These are phyloP conservation scores for Xiphorhynchus elegans DNA, from an alignment of 2,113 vertebrate species.

Conservation along the genomic window DNA sequence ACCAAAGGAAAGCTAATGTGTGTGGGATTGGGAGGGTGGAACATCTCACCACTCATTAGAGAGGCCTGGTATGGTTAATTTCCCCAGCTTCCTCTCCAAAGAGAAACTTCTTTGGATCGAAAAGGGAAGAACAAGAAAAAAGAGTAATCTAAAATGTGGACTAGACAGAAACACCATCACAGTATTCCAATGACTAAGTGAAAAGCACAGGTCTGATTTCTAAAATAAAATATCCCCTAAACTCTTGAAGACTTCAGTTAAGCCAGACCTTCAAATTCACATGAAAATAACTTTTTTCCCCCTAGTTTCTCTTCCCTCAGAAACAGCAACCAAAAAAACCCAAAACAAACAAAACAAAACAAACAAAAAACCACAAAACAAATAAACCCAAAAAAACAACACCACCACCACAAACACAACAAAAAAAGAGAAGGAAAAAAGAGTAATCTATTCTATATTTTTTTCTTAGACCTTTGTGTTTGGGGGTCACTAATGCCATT, in stretches of 20 bases:
- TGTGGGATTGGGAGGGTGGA: fast-evolving
- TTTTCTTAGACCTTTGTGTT: background rate
- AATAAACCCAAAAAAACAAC: background rate
- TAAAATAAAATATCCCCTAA: background rate
- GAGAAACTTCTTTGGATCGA: fast-evolving
- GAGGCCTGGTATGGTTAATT: background rate
- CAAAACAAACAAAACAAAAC: too few relatives aligned
- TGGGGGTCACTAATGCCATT: background rate
- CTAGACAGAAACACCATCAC: fast-evolving
- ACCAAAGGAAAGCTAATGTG: fast-evolving
- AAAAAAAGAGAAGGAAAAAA: background rate
- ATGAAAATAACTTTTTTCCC: background rate
- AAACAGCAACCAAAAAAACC: background rate
- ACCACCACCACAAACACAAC: too few relatives aligned
- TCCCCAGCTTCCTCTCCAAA: background rate
- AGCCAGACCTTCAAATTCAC: background rate
- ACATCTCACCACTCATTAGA: fast-evolving
- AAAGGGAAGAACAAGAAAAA: background rate
- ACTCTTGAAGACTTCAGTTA: background rate
- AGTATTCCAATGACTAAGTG: background rate
- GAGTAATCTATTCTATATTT: background rate
- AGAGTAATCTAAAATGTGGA: background rate
- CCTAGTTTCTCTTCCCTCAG: fast-evolving
- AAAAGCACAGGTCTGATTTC: background rate
- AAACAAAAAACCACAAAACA: background rate